Percentiles rank a stretch among this genome's conserved stretches.
Evolutionary conservation across 2,797 vertebrate species (phyloP).

Genomic region (Sebastes reedi): DNA sequence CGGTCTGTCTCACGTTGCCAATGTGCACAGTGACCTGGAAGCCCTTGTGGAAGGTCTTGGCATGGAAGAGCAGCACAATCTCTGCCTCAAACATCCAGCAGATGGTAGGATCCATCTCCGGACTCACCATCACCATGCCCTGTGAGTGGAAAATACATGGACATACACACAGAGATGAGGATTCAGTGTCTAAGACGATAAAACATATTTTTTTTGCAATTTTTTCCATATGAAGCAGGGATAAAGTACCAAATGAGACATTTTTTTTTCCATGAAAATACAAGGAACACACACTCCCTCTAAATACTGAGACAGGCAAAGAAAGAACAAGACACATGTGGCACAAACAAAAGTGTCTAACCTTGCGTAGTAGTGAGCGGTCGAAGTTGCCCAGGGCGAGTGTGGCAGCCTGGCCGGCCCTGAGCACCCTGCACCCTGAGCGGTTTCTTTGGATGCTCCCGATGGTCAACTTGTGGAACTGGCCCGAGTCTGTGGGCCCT

Average conservation of each 20-base stretch:
- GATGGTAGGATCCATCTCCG: constrained; percentile 97
- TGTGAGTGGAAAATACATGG: constrained; percentile 53
- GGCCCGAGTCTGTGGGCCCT: constrained; percentile 91
- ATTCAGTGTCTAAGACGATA: not conserved
- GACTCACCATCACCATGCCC: constrained; percentile 99
- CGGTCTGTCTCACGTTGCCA: constrained; percentile 96
- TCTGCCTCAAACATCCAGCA: constrained; percentile 97
- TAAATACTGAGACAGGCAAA: not conserved
- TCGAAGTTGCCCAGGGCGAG: constrained; percentile 93
- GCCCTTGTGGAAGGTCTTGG: constrained; percentile 96
- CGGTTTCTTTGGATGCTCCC: constrained; percentile 98
- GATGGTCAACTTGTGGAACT: constrained; percentile 91
- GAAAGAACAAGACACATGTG: not conserved
- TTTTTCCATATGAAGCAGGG: not conserved
- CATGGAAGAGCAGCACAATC: constrained; percentile 95
- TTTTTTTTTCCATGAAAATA: not conserved
- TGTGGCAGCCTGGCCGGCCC: constrained; percentile 96
- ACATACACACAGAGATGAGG: not conserved
- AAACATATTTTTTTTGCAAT: not conserved
- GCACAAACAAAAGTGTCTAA: constrained; percentile 52
- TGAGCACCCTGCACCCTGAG: constrained; percentile 92
- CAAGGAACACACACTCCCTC: not conserved
- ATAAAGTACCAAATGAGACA: not conserved
- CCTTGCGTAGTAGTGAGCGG: constrained; percentile 94
- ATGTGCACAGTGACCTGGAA: constrained; percentile 98